Conservation (phyloP, 2,888 invertebrate species). For the Hyposoter didymator region DNA sequence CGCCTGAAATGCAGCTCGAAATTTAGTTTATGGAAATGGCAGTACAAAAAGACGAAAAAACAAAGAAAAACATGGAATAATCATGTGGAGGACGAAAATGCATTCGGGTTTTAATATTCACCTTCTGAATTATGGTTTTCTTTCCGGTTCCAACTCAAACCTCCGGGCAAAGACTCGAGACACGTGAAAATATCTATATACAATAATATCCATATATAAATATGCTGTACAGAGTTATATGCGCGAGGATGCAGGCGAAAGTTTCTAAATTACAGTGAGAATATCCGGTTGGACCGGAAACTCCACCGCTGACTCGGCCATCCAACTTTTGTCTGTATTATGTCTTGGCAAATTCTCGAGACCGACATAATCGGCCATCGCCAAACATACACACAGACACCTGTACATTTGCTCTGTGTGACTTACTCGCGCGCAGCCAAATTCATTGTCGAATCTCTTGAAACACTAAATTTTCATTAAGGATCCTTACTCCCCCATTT, state of each 20-base stretch:
- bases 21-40: neutral
- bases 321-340: neutral
- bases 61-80: neutral
- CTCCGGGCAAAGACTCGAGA: constrained; percentile 72
- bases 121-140: constrained; percentile 40
- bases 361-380: constrained; percentile 4
- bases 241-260: constrained; percentile 50
- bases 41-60: neutral
- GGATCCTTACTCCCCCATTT: too few relatives aligned
- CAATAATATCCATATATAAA: constrained; percentile 37
- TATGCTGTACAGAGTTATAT: neutral
- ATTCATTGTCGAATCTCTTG: constrained; percentile 4
- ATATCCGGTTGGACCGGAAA: constrained; percentile 75
- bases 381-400: neutral
- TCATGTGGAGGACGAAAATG: neutral
- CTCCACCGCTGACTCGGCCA: constrained; percentile 18
- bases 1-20: neutral
- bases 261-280: constrained; percentile 73
- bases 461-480: constrained; percentile 28
- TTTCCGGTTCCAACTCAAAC: constrained; percentile 40
- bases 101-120: constrained; percentile 2
- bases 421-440: neutral
- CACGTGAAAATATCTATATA: constrained; percentile 71
- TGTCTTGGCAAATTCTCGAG: neutral
- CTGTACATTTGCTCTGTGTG: neutral